Evolutionary conservation across 2,113 vertebrate genomes (phyloP).

Genomic region (Atlantisia rogersi): DNA sequence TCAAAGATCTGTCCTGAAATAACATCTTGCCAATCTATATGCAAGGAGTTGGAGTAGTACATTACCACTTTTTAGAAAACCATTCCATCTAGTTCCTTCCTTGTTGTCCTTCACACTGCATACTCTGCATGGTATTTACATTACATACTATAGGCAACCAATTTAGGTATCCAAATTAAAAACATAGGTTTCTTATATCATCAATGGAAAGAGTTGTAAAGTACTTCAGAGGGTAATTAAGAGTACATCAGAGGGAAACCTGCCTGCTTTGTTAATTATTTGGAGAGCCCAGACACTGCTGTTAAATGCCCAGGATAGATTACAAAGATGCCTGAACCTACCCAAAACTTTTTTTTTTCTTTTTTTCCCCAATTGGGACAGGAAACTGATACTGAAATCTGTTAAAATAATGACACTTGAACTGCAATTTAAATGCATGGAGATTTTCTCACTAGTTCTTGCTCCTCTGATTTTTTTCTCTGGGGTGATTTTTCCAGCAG

Average conservation of each 20-base stretch:
- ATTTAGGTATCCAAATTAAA: neutral
- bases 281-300: neutral
- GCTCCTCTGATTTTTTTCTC: neutral
- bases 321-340: neutral
- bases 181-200: neutral
- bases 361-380: neutral
- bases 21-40: neutral
- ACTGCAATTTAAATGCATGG: neutral
- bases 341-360: neutral
- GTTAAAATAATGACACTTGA: neutral
- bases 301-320: neutral
- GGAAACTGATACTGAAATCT: neutral
- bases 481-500: neutral
- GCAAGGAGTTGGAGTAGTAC: neutral
- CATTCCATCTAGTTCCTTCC: neutral
- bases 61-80: neutral
- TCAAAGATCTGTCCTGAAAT: neutral
- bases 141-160: neutral
- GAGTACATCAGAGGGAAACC: neutral
- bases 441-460: neutral
- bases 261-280: neutral
- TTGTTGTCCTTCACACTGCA: neutral
- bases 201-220: neutral
- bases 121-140: neutral
- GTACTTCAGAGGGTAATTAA: neutral